Percentiles rank a stretch among this genome's conserved stretches.
phyloP scores from a whole-genome alignment of 2,888 invertebrate species.

The Amblyjoppa proteus region DNA sequence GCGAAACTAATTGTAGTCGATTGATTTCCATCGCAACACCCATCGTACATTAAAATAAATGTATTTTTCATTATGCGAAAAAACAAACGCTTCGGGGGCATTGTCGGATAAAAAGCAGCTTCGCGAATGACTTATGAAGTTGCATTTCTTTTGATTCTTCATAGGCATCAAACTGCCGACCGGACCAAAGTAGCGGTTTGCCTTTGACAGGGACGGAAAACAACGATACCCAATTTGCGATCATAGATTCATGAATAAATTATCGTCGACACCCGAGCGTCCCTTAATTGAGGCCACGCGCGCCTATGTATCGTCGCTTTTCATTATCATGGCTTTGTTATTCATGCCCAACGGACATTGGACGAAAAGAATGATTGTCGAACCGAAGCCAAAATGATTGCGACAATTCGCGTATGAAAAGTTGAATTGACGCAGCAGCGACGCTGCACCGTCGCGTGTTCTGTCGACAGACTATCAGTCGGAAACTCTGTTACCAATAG shows the following conservation, averaged over 20 bases:
- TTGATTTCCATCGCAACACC: too few species aligned
- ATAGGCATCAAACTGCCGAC: neutral
- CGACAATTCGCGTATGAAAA: neutral
- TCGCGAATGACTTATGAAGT: neutral
- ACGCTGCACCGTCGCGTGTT: constrained; percentile 10
- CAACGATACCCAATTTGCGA: constrained; percentile 11
- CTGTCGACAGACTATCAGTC: constrained; percentile 43
- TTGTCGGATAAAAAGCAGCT: neutral
- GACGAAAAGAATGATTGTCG: neutral
- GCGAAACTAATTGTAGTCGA: too few species aligned
- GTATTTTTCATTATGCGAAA: neutral
- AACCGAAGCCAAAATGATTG: neutral
- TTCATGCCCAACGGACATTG: neutral
- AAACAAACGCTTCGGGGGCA: neutral
- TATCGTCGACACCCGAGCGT: neutral
- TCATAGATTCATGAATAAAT: constrained; percentile 16
- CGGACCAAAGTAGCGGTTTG: neutral
- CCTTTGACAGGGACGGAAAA: neutral
- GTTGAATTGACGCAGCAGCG: neutral
- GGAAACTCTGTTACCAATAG: constrained; percentile 56
- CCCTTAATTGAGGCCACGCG: neutral
- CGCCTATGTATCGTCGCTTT: constrained; percentile 8
- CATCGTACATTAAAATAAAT: neutral
- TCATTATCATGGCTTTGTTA: neutral
- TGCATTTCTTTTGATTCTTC: neutral